Percentiles rank a stretch among this genome's conserved stretches.
Evolutionary conservation across 1,140 invertebrate genomes (phyloP).

Genomic region (Hyposmocoma kahamanoa): DNA sequence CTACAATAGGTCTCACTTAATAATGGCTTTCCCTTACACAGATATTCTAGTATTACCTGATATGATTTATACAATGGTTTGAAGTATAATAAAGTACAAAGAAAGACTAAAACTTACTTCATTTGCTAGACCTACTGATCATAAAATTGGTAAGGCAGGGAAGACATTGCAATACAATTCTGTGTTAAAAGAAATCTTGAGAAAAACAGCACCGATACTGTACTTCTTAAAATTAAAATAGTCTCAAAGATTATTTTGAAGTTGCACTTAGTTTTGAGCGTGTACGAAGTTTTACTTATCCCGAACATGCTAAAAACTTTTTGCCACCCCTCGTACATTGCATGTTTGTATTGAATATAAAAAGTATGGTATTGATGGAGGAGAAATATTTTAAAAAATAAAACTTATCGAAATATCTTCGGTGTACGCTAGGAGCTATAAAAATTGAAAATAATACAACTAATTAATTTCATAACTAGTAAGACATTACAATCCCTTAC

Average conservation of each 20-base stretch:
- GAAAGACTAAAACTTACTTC: background rate
- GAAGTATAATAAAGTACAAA: conserved; percentile 10
- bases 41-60: background rate
- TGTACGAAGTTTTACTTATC: no score
- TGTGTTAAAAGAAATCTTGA: background rate
- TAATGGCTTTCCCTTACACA: conserved; percentile 26
- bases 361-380: conserved; percentile 68
- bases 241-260: conserved; percentile 6
- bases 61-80: conserved; percentile 16
- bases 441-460: conserved; percentile 74
- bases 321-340: conserved; percentile 22
- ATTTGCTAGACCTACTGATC: conserved; percentile 18
- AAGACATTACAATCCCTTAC: conserved; percentile 70
- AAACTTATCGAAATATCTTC: conserved; percentile 73
- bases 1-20: conserved; percentile 45
- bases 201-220: conserved; percentile 19
- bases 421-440: conserved; percentile 72
- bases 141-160: conserved; percentile 32
- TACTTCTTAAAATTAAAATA: no score
- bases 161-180: conserved; percentile 39
- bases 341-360: conserved; percentile 18
- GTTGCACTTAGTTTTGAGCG: no score
- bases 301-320: no score
- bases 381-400: conserved; percentile 71
- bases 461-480: conserved; percentile 74